Evolutionary conservation across 1,140 invertebrate genomes (phyloP).

Genomic region (Augochlora pura): DNA sequence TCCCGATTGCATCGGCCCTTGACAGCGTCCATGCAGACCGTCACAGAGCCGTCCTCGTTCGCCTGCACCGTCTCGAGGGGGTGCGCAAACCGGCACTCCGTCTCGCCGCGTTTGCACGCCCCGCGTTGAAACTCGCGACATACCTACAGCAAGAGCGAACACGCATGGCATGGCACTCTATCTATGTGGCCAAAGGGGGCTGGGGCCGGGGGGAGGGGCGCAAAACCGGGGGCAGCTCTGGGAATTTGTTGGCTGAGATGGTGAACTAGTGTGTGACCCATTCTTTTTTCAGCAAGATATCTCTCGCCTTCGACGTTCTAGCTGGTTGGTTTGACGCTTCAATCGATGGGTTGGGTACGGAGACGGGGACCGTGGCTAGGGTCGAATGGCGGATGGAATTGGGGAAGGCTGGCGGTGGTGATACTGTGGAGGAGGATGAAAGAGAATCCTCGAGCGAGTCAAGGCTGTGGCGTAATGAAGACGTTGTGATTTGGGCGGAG

Average conservation of each 20-base stretch:
- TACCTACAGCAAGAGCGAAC: conserved; percentile 89
- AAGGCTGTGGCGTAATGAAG: neutral
- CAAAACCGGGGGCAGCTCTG: conserved; percentile 41
- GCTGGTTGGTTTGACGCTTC: neutral
- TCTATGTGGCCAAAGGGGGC: conserved; percentile 72
- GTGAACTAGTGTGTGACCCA: conserved; percentile 8
- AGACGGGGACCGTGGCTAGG: neutral
- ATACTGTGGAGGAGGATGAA: neutral
- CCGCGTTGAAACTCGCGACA: conserved; percentile 99
- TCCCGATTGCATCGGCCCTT: conserved; percentile 97
- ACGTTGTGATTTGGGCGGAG: neutral
- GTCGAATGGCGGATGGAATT: no score
- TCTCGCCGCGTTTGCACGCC: conserved; percentile 96
- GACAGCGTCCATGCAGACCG: conserved; percentile 99
- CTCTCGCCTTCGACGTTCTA: conserved; percentile 24
- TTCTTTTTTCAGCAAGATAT: neutral
- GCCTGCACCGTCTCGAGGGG: conserved; percentile 95
- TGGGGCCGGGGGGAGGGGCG: conserved; percentile 30
- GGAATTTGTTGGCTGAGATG: conserved; percentile 43
- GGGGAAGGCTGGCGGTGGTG: no score
- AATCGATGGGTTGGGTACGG: neutral
- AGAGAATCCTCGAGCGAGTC: neutral
- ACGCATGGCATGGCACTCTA: conserved; percentile 80
- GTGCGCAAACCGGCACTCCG: conserved; percentile 98
- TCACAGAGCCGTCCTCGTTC: conserved; percentile 97